phyloP scores from a whole-genome alignment of 1,140 invertebrate genomes.

The Euura saliciscinereae region DNA sequence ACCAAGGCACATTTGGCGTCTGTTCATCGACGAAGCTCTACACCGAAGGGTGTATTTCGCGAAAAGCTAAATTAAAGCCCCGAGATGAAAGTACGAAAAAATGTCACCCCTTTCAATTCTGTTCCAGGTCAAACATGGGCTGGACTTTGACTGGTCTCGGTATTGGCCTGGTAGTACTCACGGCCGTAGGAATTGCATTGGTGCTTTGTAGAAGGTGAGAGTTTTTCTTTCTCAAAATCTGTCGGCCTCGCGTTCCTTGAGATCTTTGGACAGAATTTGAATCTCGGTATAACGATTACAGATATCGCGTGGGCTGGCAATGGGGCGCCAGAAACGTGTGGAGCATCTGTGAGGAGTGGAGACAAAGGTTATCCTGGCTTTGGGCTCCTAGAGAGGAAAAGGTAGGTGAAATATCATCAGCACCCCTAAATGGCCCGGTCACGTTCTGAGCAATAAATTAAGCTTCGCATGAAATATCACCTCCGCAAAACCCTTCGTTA shows the following conservation, averaged over 20 bases:
- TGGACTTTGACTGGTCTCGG: slow-evolving; percentile 49
- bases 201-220: slow-evolving; percentile 47
- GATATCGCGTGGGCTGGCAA: slow-evolving; percentile 49
- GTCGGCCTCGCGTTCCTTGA: too few relatives aligned
- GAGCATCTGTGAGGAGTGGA: slow-evolving; percentile 56
- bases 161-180: slow-evolving; percentile 41
- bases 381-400: slow-evolving; percentile 58
- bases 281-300: slow-evolving; percentile 16
- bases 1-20: not conserved
- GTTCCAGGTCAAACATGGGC: slow-evolving; percentile 44
- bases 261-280: too few relatives aligned
- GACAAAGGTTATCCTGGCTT: slow-evolving; percentile 53
- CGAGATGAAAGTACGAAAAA: too few relatives aligned
- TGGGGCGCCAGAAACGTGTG: slow-evolving; percentile 49
- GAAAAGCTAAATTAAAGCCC: not conserved
- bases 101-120: slow-evolving; percentile 7
- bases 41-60: not conserved
- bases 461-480: too few relatives aligned
- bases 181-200: slow-evolving; percentile 41
- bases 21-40: not conserved
- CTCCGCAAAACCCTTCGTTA: too few relatives aligned
- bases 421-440: too few relatives aligned
- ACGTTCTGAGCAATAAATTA: too few relatives aligned
- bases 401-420: slow-evolving; percentile 30
- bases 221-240: not conserved